Evolutionary conservation across 2,797 vertebrate genomes (phyloP).

Genomic region (Pogoniulus pusillus): DNA sequence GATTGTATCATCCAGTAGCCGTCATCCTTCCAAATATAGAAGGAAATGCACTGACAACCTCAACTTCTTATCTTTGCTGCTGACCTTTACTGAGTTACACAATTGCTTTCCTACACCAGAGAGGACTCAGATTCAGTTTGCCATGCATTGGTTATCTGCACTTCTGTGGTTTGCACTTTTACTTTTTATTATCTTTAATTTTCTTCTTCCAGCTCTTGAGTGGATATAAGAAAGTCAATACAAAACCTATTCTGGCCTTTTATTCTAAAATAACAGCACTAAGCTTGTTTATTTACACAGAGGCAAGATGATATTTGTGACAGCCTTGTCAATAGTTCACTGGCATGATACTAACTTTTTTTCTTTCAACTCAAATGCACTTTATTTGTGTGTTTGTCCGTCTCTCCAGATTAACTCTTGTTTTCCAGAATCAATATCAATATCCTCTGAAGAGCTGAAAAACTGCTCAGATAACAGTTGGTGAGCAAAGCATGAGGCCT

Average conservation of each 20-base stretch:
- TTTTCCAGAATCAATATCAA: constrained; percentile 60
- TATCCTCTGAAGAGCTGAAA: constrained; percentile 10
- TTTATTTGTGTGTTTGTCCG: constrained; percentile 47
- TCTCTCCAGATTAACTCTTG: constrained; percentile 24
- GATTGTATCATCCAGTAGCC: constrained; percentile 6
- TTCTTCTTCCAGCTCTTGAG: constrained; percentile 65
- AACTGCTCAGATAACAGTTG: not conserved
- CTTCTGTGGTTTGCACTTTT: constrained; percentile 67
- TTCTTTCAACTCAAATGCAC: constrained; percentile 48
- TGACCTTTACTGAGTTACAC: constrained; percentile 56
- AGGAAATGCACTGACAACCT: constrained; percentile 47
- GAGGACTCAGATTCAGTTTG: constrained; percentile 16
- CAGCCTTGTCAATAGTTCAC: constrained; percentile 69
- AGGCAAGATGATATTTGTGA: constrained; percentile 70
- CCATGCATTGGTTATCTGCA: constrained; percentile 7
- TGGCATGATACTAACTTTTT: constrained; percentile 35
- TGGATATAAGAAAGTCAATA: constrained; percentile 74
- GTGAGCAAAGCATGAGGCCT: not conserved
- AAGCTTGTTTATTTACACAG: constrained; percentile 73
- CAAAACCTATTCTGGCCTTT: constrained; percentile 66
- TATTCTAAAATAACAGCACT: constrained; percentile 73
- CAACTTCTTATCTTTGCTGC: constrained; percentile 48
- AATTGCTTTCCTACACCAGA: not conserved
- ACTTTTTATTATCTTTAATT: constrained; percentile 77
- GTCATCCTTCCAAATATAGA: constrained; percentile 56